phyloP scores from a whole-genome alignment of 1,140 invertebrate species.

The Gonioctena quinquepunctata region DNA sequence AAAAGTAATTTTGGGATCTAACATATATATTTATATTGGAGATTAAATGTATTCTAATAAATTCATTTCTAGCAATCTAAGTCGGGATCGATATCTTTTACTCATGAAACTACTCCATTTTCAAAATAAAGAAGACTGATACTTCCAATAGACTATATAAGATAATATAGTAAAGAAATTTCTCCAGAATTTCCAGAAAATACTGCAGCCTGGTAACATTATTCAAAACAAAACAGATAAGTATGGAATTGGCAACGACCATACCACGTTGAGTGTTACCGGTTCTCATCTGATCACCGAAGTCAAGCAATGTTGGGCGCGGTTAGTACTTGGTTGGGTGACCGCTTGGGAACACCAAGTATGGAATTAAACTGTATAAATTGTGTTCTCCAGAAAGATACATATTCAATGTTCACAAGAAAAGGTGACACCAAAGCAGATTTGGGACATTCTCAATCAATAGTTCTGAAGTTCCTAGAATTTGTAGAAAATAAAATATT shows the following conservation, averaged over 20 bases:
- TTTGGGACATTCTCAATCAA: slow-evolving; percentile 8
- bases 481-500: slow-evolving; percentile 17
- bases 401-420: slow-evolving; percentile 45
- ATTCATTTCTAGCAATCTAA: neutral
- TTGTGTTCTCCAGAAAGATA: slow-evolving; percentile 42
- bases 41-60: neutral
- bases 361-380: slow-evolving; percentile 52
- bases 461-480: neutral
- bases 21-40: neutral
- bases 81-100: neutral
- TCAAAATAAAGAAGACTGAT: neutral
- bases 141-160: neutral
- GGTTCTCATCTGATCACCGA: too few relatives aligned
- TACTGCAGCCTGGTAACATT: neutral
- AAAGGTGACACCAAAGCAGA: slow-evolving; percentile 27
- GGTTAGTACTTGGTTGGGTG: too few relatives aligned
- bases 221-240: slow-evolving; percentile 17
- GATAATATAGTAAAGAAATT: slow-evolving; percentile 10
- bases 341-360: too few relatives aligned
- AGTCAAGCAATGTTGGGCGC: too few relatives aligned
- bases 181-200: slow-evolving; percentile 13
- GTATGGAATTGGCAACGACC: too few relatives aligned
- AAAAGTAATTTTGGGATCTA: too few relatives aligned
- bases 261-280: too few relatives aligned
- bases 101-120: neutral